These are phyloP conservation scores for Turritopsis dohrnii DNA, from an alignment of 30 jellyfish, hydroid and myxozoan genomes.

Conservation along the genomic window DNA sequence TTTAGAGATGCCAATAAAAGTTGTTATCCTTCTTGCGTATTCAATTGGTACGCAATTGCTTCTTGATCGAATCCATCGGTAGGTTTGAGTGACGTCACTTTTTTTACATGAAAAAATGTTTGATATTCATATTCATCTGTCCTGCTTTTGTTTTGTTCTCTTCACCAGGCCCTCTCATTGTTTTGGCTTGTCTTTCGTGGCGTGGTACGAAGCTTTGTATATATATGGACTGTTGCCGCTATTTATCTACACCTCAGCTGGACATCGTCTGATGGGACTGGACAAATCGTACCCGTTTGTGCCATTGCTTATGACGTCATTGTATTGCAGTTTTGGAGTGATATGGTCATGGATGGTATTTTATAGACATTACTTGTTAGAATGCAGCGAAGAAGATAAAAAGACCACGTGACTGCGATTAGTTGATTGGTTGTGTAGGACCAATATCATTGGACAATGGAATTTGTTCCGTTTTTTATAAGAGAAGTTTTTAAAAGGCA, in stretches of 20 bases:
- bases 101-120: neutral
- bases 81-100: too few species aligned
- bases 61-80: slow-evolving; percentile 20
- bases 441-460: neutral
- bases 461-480: neutral
- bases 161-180: neutral
- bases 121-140: too few species aligned
- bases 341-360: slow-evolving; percentile 72
- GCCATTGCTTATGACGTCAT: slow-evolving; percentile 80
- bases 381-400: neutral
- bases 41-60: neutral
- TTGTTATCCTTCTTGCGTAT: neutral
- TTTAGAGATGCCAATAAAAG: slow-evolving; percentile 34
- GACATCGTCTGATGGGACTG: slow-evolving; percentile 53
- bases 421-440: neutral
- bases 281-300: slow-evolving; percentile 49
- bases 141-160: neutral
- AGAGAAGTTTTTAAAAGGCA: too few species aligned
- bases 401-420: neutral
- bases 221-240: slow-evolving; percentile 69
- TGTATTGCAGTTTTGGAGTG: slow-evolving; percentile 75
- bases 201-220: slow-evolving; percentile 57
- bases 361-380: slow-evolving; percentile 23
- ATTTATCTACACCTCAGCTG: slow-evolving; percentile 49
- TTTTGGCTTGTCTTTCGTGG: slow-evolving; percentile 73